These are phyloP conservation scores for Martes martes DNA, from an alignment of 2,113 vertebrate species.

Conservation along the genomic window DNA sequence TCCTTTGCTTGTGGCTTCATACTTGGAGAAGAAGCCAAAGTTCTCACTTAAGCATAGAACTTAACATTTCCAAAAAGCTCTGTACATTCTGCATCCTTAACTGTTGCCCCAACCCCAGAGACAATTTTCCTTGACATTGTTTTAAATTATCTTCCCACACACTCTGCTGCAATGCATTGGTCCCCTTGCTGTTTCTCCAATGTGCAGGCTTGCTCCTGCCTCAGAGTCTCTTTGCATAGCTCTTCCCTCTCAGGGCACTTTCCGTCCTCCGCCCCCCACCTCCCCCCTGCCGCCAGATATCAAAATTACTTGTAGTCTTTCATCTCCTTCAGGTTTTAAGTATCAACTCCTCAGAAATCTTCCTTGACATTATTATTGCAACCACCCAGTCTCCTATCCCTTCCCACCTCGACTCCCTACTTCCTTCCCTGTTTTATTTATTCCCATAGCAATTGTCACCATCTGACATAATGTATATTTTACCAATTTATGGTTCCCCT, in stretches of 20 bases:
- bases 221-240: not conserved
- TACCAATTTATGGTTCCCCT: not conserved
- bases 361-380: not conserved
- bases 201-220: not conserved
- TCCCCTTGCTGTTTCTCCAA: not conserved
- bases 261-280: no score
- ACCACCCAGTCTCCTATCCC: not conserved
- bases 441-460: not conserved
- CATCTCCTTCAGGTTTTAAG: not conserved
- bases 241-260: not conserved
- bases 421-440: not conserved
- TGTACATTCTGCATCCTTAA: not conserved
- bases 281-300: not conserved
- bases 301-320: not conserved
- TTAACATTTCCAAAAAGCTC: not conserved
- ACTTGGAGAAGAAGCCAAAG: not conserved
- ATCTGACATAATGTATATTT: not conserved
- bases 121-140: not conserved
- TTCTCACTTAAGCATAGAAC: not conserved
- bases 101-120: not conserved
- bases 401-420: not conserved
- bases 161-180: not conserved
- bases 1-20: not conserved
- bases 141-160: not conserved
- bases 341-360: not conserved